Conservation (phyloP, 1,140 invertebrate species). For the Drosophila ogumai region DNA sequence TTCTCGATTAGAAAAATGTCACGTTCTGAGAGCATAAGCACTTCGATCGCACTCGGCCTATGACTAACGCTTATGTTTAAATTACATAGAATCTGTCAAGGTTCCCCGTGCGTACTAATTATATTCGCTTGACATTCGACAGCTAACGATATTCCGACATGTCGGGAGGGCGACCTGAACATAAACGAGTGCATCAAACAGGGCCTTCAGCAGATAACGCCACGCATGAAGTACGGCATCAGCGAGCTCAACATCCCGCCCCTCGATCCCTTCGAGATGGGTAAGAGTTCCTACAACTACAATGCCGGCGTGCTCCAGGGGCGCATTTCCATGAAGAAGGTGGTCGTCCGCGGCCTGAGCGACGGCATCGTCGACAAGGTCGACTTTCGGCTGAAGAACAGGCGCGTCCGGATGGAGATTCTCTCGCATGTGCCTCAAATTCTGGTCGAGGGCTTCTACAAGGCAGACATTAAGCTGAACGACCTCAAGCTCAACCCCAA, state of each 20-base stretch:
- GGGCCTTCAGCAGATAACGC: slow-evolving; percentile 70
- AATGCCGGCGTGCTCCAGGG: slow-evolving; percentile 68
- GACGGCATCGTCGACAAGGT: slow-evolving; percentile 69
- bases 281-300: slow-evolving; percentile 64
- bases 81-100: slow-evolving; percentile 61
- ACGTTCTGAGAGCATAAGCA: slow-evolving; percentile 69
- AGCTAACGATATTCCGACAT: slow-evolving; percentile 77
- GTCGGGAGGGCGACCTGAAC: slow-evolving; percentile 63
- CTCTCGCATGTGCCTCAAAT: slow-evolving; percentile 62
- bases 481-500: slow-evolving; percentile 82
- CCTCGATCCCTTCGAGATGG: slow-evolving; percentile 76
- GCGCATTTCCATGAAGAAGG: slow-evolving; percentile 67
- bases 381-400: slow-evolving; percentile 64
- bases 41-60: slow-evolving; percentile 50
- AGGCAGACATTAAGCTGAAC: slow-evolving; percentile 78
- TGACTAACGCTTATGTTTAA: slow-evolving; percentile 32
- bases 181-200: slow-evolving; percentile 80
- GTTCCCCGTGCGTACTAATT: slow-evolving; percentile 37
- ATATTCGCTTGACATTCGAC: slow-evolving; percentile 30
- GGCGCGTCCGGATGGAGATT: slow-evolving; percentile 58
- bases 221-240: slow-evolving; percentile 72
- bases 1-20: slow-evolving; percentile 65
- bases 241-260: slow-evolving; percentile 77
- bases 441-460: slow-evolving; percentile 73
- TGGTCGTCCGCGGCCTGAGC: slow-evolving; percentile 68